Base-by-base conservation (phyloP, 1,140 invertebrate genomes). In the Drosophila pectinifera region DNA sequence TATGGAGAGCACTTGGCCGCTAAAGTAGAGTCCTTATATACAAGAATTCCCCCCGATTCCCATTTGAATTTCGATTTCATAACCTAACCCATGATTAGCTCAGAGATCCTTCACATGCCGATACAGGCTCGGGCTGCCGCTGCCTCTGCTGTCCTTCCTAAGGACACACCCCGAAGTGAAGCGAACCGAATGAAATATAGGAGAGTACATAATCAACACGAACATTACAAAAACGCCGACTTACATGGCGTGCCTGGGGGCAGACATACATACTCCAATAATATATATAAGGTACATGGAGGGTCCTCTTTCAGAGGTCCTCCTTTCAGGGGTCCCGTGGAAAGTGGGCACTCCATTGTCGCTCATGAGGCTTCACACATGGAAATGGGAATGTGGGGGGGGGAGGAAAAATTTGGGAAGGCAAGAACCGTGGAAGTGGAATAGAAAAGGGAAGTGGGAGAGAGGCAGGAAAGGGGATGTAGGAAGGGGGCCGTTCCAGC, bases 141-240 rank as follows among this genome's bases (percentile, higher is more conserved):
- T 36, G 39, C 46, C 18, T 16, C 14, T 24, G 16, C 34, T 16
- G 3, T 36, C 20, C 24, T n/a, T 46, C 46, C 10, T 69, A 18
- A 57, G 49, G 70, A 38, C 61, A 78, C 73, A 74, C 73, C 78
- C 73, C 51, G 22, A 31, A 28, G 41, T 8, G 39, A 24, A 43
- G 31, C 14, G 42, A 38, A 61, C 51, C 48, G 24, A 59, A 65
- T 73, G 39, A 73, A 57, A 56, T 72, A 63, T 46, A 70, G 48
- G 45, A 72, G 55, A 54, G 61, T 57, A 82, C 79, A 88, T 83
- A 84, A 88, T 89, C 84, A 88, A 88, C 85, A 83, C 70, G 85
- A 65, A 65, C 84, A 89, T 83, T 89, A 88, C 73, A 81, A 85
- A 82, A 88, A 79, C 51, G 73, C 59, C 59, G 46, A 28, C 22